phyloP scores from a whole-genome alignment of 2,113 vertebrate species.

The Anthoscopus minutus region DNA sequence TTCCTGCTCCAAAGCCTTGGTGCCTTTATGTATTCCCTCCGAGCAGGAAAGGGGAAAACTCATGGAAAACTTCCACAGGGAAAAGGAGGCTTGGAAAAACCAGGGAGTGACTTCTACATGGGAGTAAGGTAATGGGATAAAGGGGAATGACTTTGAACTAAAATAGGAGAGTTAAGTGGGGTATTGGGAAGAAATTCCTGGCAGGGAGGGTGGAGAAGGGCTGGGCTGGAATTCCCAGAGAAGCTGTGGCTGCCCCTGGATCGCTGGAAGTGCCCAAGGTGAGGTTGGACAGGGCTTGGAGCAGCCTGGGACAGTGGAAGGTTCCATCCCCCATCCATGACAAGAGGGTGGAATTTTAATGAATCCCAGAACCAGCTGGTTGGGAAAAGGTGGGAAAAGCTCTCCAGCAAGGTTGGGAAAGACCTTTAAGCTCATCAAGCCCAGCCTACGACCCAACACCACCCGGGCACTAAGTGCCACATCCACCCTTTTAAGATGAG shows the following conservation, averaged over 20 bases:
- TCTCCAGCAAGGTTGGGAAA: too few relatives aligned
- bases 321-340: fast-evolving
- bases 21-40: not conserved
- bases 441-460: not conserved
- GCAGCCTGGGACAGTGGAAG: fast-evolving
- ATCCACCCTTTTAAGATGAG: not conserved
- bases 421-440: fast-evolving
- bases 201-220: too few relatives aligned
- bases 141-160: not conserved
- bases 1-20: not conserved
- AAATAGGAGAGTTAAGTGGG: not conserved
- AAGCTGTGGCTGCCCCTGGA: not conserved
- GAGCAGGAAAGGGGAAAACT: not conserved
- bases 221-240: not conserved
- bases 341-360: not conserved
- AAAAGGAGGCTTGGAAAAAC: not conserved
- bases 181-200: not conserved
- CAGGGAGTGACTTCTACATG: too few relatives aligned
- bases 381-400: not conserved
- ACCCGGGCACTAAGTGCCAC: fast-evolving
- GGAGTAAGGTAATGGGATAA: too few relatives aligned
- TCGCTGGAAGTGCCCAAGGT: not conserved
- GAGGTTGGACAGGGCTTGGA: fast-evolving
- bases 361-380: not conserved
- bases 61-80: fast-evolving